Percentiles rank a stretch among this genome's conserved stretches.
These are phyloP conservation scores for Drosophila chauvacae DNA, from an alignment of 1,140 invertebrate species.

Conservation along the genomic window DNA sequence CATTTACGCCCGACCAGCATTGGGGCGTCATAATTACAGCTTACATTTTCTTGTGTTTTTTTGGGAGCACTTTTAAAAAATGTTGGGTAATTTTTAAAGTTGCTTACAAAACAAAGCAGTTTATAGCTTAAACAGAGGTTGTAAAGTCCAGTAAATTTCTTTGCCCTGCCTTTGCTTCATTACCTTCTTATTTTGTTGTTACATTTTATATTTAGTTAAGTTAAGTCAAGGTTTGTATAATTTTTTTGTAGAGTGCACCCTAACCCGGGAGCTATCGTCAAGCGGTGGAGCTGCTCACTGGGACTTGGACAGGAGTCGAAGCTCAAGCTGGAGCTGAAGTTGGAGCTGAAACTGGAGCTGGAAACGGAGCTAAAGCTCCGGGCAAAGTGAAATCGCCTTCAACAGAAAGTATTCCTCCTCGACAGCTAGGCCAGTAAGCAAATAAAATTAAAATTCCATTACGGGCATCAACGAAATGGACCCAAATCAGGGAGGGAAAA, in stretches of 20 bases:
- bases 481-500: constrained; percentile 44
- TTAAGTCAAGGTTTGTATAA: not conserved
- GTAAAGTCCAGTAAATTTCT: not conserved
- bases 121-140: not conserved
- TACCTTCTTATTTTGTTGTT: not conserved
- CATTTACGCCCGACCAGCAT: constrained; percentile 42
- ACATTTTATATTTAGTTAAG: not conserved
- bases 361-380: constrained; percentile 7
- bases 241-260: not conserved
- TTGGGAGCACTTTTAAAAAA: constrained; percentile 8
- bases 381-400: constrained; percentile 30
- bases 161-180: too few relatives aligned
- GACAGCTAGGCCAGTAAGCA: constrained; percentile 24
- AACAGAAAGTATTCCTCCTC: constrained; percentile 24
- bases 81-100: not conserved
- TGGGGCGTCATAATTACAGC: constrained; percentile 69
- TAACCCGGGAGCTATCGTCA: constrained; percentile 13
- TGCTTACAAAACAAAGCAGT: not conserved
- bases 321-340: not conserved
- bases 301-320: not conserved
- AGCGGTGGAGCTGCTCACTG: constrained; percentile 2
- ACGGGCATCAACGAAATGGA: constrained; percentile 37
- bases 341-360: too few relatives aligned
- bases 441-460: constrained; percentile 74
- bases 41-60: constrained; percentile 23